A percentile compares a stretch with the other conserved stretches of the same genome.
phyloP scores from a whole-genome alignment of 1,140 invertebrate species.

The Tribolium castaneum region DNA sequence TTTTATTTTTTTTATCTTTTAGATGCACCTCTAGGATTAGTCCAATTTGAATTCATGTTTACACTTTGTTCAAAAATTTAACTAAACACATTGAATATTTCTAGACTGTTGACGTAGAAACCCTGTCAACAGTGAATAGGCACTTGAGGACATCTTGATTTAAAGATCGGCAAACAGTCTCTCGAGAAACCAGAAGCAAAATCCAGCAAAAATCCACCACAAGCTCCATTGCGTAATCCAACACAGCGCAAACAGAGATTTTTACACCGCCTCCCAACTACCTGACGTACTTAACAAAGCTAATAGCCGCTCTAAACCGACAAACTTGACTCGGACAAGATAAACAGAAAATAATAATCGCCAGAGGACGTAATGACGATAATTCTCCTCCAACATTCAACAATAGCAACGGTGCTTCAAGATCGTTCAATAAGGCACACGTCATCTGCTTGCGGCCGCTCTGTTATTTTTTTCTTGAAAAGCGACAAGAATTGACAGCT shows the following conservation, averaged over 20 bases:
- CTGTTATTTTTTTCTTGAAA: slow-evolving; percentile 23
- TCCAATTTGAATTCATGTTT: no score
- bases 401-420: slow-evolving; percentile 16
- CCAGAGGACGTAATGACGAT: slow-evolving; percentile 10
- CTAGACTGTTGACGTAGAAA: no score
- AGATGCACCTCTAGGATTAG: no score
- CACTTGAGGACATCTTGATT: background rate
- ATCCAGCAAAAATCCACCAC: background rate
- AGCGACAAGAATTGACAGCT: slow-evolving; percentile 48
- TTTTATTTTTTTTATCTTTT: no score
- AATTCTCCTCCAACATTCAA: slow-evolving; percentile 1
- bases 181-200: background rate
- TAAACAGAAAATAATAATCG: slow-evolving; percentile 16
- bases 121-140: background rate
- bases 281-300: slow-evolving; percentile 24
- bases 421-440: slow-evolving; percentile 28
- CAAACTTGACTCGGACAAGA: slow-evolving; percentile 16
- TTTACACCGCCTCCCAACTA: background rate
- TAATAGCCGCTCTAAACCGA: background rate
- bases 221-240: background rate
- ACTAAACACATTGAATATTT: no score
- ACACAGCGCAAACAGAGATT: background rate
- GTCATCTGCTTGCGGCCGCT: slow-evolving; percentile 14
- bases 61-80: no score
- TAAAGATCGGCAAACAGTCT: background rate